A percentile compares a stretch with the other conserved stretches of the same genome.
phyloP scores from a whole-genome alignment of 1,140 invertebrate genomes.

The Cydia amplana region DNA sequence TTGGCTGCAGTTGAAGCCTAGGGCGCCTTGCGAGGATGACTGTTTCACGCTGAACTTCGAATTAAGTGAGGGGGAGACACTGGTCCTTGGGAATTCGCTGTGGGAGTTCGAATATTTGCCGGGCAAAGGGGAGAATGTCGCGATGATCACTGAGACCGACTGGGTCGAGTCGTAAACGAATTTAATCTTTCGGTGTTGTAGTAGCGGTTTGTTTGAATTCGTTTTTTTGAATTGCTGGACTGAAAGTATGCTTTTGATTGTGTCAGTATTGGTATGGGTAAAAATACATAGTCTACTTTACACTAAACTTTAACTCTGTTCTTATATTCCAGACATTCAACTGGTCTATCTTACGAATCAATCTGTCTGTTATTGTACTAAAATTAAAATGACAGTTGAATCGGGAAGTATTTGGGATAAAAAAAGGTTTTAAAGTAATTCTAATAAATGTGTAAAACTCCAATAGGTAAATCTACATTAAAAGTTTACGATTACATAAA shows the following conservation, averaged over 20 bases:
- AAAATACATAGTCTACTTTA: background rate
- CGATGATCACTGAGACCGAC: slow-evolving; percentile 87
- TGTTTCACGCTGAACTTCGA: slow-evolving; percentile 84
- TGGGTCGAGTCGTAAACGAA: slow-evolving; percentile 81
- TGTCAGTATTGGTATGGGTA: background rate
- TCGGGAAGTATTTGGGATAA: no score
- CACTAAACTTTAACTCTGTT: no score
- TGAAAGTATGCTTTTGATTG: background rate
- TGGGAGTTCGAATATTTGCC: slow-evolving; percentile 90
- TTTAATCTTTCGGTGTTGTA: slow-evolving; percentile 36
- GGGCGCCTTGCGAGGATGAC: slow-evolving; percentile 84
- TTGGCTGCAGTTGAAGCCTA: slow-evolving; percentile 83
- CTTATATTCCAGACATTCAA: no score
- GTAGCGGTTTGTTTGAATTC: slow-evolving; percentile 30
- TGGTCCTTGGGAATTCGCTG: slow-evolving; percentile 85
- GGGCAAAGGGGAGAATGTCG: slow-evolving; percentile 85
- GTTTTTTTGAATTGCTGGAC: slow-evolving; percentile 27
- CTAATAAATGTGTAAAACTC: background rate
- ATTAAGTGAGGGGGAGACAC: slow-evolving; percentile 85
- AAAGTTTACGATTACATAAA: slow-evolving; percentile 1
- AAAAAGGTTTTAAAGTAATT: no score
- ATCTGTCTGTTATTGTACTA: no score
- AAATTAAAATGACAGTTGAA: no score
- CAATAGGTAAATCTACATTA: background rate
- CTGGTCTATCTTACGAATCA: no score